Evolutionary conservation across 2,113 vertebrate species (phyloP).

Genomic region (Pica pica): DNA sequence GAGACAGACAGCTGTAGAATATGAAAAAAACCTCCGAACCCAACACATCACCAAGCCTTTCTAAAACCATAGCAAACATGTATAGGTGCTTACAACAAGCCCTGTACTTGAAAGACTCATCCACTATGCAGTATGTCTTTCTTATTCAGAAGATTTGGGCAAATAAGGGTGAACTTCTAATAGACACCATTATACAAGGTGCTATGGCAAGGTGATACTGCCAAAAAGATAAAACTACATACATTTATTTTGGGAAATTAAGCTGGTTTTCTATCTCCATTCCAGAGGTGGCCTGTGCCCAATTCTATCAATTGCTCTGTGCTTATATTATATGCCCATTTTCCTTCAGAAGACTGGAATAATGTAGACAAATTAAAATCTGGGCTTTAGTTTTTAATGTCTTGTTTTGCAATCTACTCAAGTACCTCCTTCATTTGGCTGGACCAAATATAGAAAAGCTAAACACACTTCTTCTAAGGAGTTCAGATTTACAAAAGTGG

Average conservation of each 20-base stretch:
- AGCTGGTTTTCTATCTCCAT: neutral
- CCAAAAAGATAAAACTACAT: neutral
- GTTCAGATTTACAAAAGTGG: neutral
- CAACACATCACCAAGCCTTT: too few relatives aligned
- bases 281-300: neutral
- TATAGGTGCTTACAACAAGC: neutral
- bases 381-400: neutral
- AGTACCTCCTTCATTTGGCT: neutral
- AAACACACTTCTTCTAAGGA: neutral
- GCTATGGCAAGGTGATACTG: neutral
- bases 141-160: neutral
- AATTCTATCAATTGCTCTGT: neutral
- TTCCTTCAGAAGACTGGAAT: neutral
- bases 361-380: neutral
- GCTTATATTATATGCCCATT: neutral
- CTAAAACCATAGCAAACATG: fast-evolving
- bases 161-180: neutral
- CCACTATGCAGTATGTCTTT: fast-evolving
- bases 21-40: too few relatives aligned
- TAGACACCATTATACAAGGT: neutral
- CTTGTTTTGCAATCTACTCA: neutral
- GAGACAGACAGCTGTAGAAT: neutral
- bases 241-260: neutral
- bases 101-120: neutral
- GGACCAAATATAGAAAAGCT: neutral